phyloP scores from a whole-genome alignment of 2,797 vertebrate species.

The Adrianichthys oophorus region DNA sequence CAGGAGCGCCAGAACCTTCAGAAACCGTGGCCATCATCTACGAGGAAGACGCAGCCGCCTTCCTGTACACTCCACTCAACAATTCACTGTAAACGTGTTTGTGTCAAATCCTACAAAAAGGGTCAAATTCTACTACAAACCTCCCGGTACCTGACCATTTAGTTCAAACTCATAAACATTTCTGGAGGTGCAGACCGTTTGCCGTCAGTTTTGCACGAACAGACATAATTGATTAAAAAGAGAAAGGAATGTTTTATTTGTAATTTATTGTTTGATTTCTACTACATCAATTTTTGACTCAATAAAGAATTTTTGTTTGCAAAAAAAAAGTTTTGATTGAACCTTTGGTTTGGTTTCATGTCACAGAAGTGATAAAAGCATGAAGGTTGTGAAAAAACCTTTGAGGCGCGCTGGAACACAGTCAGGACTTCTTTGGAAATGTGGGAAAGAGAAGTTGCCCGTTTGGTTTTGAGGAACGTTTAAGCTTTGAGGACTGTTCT shows the following conservation, averaged over 20 bases:
- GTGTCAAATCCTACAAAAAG: conserved; percentile 2
- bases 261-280: conserved; percentile 2
- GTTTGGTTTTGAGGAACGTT: background rate
- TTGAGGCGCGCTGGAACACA: background rate
- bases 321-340: conserved; percentile 31
- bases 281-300: background rate
- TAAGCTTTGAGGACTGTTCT: background rate
- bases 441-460: background rate
- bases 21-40: conserved; percentile 78
- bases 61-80: conserved; percentile 65
- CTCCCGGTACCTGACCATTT: conserved; percentile 8
- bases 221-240: conserved; percentile 1
- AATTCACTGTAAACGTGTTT: conserved; percentile 22
- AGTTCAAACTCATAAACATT: background rate
- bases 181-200: conserved; percentile 9
- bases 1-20: conserved; percentile 46
- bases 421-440: background rate
- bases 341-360: background rate
- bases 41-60: conserved; percentile 61
- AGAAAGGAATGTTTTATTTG: conserved; percentile 14
- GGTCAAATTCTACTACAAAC: conserved; percentile 1
- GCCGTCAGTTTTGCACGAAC: conserved; percentile 37
- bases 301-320: conserved; percentile 27
- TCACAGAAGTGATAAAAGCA: background rate
- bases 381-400: background rate